Percentiles rank a stretch among this genome's conserved stretches.
Conservation (phyloP, 2,888 invertebrate species). For the Heliconius erato region DNA sequence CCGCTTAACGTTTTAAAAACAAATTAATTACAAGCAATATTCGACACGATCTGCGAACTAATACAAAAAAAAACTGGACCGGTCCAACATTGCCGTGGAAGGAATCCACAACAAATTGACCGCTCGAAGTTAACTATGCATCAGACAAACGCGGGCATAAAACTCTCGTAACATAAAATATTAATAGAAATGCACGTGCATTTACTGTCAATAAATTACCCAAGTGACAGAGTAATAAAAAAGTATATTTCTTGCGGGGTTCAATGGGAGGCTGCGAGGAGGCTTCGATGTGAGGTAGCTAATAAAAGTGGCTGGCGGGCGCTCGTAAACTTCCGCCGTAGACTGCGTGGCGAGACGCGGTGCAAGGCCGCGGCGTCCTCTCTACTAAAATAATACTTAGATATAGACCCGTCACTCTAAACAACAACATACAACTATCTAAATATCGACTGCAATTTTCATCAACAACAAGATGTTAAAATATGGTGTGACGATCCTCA, state of each 20-base stretch:
- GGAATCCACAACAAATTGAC: conserved; percentile 75
- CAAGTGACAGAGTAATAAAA: conserved; percentile 85
- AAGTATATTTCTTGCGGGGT: conserved; percentile 84
- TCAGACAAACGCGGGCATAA: conserved; percentile 70
- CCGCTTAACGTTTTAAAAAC: not conserved
- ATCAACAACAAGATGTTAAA: not conserved
- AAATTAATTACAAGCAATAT: conserved; percentile 4
- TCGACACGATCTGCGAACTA: conserved; percentile 1
- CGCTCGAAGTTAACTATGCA: conserved; percentile 71
- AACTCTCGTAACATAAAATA: conserved; percentile 83
- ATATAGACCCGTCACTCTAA: conserved; percentile 27
- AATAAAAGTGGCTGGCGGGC: conserved; percentile 83
- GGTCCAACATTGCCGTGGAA: conserved; percentile 70
- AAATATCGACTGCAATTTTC: not conserved
- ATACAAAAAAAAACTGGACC: conserved; percentile 65
- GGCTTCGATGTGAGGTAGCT: conserved; percentile 84
- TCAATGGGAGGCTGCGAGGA: conserved; percentile 83
- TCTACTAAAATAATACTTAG: conserved; percentile 57
- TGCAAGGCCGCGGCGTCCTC: conserved; percentile 62
- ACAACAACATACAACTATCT: not conserved
- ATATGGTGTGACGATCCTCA: conserved; percentile 41
- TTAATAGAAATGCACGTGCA: conserved; percentile 86
- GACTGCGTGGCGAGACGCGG: conserved; percentile 84
- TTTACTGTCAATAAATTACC: conserved; percentile 86
- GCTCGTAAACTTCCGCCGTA: conserved; percentile 82